Evolutionary conservation across 2,797 vertebrate species (phyloP).

Genomic region (Cuniculus paca): DNA sequence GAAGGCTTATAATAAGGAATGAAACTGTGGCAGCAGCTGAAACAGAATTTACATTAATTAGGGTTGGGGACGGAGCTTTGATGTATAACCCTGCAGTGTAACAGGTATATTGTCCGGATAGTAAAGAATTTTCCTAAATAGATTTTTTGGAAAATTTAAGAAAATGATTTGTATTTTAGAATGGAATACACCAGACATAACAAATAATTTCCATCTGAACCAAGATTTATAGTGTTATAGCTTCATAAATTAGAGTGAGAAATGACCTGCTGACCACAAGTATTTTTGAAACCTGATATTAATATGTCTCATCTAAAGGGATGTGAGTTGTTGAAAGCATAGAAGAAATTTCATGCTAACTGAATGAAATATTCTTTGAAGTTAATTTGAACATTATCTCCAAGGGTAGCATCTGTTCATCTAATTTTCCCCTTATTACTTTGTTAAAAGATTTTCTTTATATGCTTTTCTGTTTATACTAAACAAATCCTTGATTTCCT

Average conservation of each 20-base stretch:
- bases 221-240: not conserved
- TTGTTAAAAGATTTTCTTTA: not conserved
- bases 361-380: not conserved
- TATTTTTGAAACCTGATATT: not conserved
- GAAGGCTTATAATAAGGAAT: not conserved
- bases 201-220: not conserved
- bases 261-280: not conserved
- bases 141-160: not conserved
- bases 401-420: not conserved
- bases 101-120: not conserved
- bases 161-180: conserved; percentile 6
- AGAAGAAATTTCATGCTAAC: not conserved
- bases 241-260: not conserved
- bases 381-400: not conserved
- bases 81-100: fast-evolving
- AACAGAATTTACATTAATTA: not conserved
- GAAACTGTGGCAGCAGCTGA: not conserved
- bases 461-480: not conserved
- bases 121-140: not conserved
- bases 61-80: not conserved
- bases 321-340: conserved; percentile 13
- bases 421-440: not conserved
- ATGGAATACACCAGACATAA: not conserved
- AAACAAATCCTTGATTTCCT: conserved; percentile 12
- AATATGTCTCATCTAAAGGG: not conserved